Base-by-base conservation (phyloP, 2,888 invertebrate species). In the Catocala nupta region DNA sequence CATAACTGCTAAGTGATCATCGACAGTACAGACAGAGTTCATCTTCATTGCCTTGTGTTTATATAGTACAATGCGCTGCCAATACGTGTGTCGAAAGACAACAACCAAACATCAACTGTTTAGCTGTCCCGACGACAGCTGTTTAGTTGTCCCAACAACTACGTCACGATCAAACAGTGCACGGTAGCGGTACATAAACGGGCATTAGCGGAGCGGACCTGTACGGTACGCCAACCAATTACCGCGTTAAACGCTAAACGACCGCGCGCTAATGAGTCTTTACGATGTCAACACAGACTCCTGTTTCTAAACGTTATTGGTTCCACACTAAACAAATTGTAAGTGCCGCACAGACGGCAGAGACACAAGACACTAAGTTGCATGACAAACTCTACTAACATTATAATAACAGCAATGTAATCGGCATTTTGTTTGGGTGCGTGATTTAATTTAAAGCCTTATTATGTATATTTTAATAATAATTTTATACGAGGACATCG, bases 201-300 rank as follows among this genome's bases (percentile, higher is more conserved):
- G 43, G n/a, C 52, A 45, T 36, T 45, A 45, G 51, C 57, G 43
- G 45, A 12, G 45, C 45, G 13, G 50, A n/a, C 36, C 34, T 13
- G 49, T n/a, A 11, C 25, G 49, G 49, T 16, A 36, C 7, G 55
- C 11, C 11, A 48, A 6, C 44, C 50, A 50, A 36, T 60, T 50
- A 44, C 50, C 34, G 43, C 49, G 49, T 55, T 55, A 58, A 55
- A 57, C 57, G 53, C 57, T 53, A 47, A 53, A 48, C 52, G 45
- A 59, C 25, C 57, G 49, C 44, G 44, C 52, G 47, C 49, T 62
- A 54, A 62, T 49, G 11, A 16, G 7, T 25, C 51, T 42, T 36
- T 13, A 50, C 34, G n/a, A 10, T 13, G 50, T 47, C 49, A 55
- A 62, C 59, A 48, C 52, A 8, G 43, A 49, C 13, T 59, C 42